A percentile compares a stretch with the other conserved stretches of the same genome.
phyloP scores from a whole-genome alignment of 2,113 vertebrate species.

The Jaculus jaculus region DNA sequence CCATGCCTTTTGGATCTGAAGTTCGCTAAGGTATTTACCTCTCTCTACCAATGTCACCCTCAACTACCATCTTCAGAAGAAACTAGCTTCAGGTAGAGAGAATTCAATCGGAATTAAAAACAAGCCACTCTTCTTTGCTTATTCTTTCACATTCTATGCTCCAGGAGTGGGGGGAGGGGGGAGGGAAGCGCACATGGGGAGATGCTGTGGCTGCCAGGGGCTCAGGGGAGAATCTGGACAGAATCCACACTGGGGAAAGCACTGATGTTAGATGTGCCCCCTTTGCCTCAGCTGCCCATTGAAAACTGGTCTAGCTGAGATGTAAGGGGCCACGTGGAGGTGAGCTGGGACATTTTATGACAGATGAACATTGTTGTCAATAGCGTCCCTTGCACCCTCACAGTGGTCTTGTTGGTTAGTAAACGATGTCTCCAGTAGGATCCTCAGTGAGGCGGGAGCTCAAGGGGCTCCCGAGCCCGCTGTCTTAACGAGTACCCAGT shows the following conservation, averaged over 20 bases:
- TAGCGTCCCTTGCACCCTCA: background rate
- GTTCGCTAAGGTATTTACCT: conserved; percentile 9
- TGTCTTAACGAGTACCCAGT: background rate
- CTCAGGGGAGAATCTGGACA: too few species aligned
- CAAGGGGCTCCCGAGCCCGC: background rate
- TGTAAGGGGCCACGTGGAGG: rapidly evolving
- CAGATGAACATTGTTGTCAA: background rate
- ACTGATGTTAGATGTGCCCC: background rate
- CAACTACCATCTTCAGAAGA: background rate
- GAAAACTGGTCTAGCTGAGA: background rate
- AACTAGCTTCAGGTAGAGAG: background rate
- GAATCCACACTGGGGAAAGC: background rate
- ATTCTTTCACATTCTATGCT: background rate
- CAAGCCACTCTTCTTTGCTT: background rate
- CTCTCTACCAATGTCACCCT: background rate
- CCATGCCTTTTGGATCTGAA: background rate
- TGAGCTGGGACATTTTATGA: background rate
- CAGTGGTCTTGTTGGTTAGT: background rate
- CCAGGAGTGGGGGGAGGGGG: too few species aligned
- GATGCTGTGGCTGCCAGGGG: background rate
- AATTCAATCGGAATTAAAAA: background rate
- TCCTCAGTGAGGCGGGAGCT: background rate
- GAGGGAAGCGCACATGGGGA: background rate
- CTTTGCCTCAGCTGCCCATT: background rate
- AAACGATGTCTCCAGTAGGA: background rate